phyloP scores from a whole-genome alignment of 2,888 invertebrate genomes.

The Parnassius glacialis region DNA sequence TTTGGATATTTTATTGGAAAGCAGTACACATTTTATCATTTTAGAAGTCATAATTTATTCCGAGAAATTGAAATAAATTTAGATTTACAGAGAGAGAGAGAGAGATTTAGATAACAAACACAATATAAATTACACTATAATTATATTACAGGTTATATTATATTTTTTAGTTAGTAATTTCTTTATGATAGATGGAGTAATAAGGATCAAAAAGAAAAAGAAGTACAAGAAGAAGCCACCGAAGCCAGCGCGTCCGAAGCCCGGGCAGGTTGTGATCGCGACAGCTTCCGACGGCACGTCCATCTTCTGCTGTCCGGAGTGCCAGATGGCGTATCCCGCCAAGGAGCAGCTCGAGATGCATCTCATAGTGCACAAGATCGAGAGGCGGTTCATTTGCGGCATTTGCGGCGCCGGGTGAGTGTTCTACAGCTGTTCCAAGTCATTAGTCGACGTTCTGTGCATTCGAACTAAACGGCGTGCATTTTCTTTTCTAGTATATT shows the following conservation, averaged over 20 bases:
- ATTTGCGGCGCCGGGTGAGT: constrained; percentile 87
- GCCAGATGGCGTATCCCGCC: constrained; percentile 90
- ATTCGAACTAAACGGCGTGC: too few species aligned
- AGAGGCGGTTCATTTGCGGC: constrained; percentile 88
- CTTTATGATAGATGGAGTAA: constrained; percentile 24
- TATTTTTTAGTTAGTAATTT: neutral
- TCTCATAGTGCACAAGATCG: constrained; percentile 88
- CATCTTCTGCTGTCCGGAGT: constrained; percentile 89
- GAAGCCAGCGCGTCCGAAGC: constrained; percentile 89
- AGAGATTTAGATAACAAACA: too few species aligned
- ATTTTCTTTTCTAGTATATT: too few species aligned
- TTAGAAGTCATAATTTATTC: too few species aligned
- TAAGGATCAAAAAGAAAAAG: constrained; percentile 84
- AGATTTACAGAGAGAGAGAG: too few species aligned
- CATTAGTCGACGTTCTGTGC: too few species aligned
- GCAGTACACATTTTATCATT: too few species aligned
- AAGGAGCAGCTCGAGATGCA: constrained; percentile 90
- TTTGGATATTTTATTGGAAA: too few species aligned
- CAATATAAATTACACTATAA: too few species aligned
- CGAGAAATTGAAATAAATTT: too few species aligned
- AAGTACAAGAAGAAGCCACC: constrained; percentile 90
- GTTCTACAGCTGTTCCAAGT: too few species aligned
- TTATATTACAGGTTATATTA: too few species aligned
- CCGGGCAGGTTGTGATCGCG: constrained; percentile 88
- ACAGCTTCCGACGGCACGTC: constrained; percentile 87